Base-by-base conservation (phyloP, 2,888 invertebrate species). In the Suillia variegata region DNA sequence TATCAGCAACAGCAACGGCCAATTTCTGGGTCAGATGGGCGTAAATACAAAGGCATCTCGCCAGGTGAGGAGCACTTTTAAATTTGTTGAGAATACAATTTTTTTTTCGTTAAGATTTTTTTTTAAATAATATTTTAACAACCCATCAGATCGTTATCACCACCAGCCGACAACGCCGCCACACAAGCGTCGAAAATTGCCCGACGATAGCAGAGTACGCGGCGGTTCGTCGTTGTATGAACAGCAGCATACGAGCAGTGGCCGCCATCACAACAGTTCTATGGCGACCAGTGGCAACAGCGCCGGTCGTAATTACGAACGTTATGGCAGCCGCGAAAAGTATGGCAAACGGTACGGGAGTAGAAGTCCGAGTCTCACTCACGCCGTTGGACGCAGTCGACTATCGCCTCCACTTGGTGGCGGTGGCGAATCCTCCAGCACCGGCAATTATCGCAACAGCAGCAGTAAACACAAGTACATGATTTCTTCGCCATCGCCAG, bases 111-210 rank as follows among this genome's bases (percentile, higher is more conserved):
- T 26, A 26, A 13, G 1, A 21, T 22, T 42, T 24, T 1, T 50
- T 31, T 17, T 13, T 54, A 20, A 21, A 54, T 50, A 51, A 2
- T 18, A 45, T 45, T 58, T n/a, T 13, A 53, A 57, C 55, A n/a
- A n/a, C n/a, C 50, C 52, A 31, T 12, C 18, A 45, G 81, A 81
- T 61, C 79, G 80, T 3, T 80, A 80, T 61, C 77, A 80, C 54
- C 80, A 80, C 64, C 80, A 79, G 57, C 74, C 76, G 1, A 71
- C 69, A 33, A 76, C 80, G 12, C 79, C 82, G 34, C 80, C 80
- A 10, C 79, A 79, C 50, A 82, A 82, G 56, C 75, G 80, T n/a
- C 71, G 81, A 71, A 82, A 80, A 77, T 69, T 71, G 10, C 71
- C 71, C 56, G 78, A 77, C 55, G 70, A 68, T 3, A n/a, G n/a